Conservation (phyloP, 1,140 invertebrate species). For the Hyles euphorbiae region DNA sequence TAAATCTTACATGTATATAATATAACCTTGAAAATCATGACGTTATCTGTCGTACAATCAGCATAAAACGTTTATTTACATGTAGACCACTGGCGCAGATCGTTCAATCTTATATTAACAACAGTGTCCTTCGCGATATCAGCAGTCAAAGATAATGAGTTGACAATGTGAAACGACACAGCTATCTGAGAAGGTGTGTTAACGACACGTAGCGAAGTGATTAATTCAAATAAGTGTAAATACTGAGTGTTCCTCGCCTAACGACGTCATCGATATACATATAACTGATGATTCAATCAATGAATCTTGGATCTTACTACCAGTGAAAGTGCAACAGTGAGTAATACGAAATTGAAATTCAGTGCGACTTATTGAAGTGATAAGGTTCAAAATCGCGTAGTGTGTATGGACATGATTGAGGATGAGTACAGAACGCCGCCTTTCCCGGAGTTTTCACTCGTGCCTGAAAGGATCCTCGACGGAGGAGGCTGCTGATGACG, state of each 20-base stretch:
- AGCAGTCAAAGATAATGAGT: conserved; percentile 24
- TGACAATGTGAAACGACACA: conserved; percentile 34
- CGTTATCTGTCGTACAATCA: too few species aligned
- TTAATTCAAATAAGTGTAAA: conserved; percentile 8
- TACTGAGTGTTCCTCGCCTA: conserved; percentile 1
- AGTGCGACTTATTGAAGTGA: conserved; percentile 7
- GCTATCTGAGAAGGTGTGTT: conserved; percentile 28
- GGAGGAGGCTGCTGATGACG: conserved; percentile 74
- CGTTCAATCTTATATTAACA: conserved; percentile 28
- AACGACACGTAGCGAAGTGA: conserved; percentile 16
- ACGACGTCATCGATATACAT: conserved; percentile 2
- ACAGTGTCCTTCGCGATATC: conserved; percentile 39
- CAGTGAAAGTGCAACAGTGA: conserved; percentile 8
- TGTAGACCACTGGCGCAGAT: conserved; percentile 22
- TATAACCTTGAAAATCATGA: too few species aligned
- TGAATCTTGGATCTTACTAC: not conserved
- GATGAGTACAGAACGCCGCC: conserved; percentile 78
- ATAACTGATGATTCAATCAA: conserved; percentile 3
- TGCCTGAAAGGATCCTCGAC: conserved; percentile 80
- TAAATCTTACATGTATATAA: too few species aligned
- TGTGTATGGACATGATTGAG: conserved; percentile 71
- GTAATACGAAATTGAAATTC: not conserved
- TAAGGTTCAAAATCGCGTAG: conserved; percentile 26
- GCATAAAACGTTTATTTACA: conserved; percentile 13
- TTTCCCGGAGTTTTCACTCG: conserved; percentile 81